Conservation (phyloP, 2,113 vertebrate genomes). For the Odontesthes bonariensis region DNA sequence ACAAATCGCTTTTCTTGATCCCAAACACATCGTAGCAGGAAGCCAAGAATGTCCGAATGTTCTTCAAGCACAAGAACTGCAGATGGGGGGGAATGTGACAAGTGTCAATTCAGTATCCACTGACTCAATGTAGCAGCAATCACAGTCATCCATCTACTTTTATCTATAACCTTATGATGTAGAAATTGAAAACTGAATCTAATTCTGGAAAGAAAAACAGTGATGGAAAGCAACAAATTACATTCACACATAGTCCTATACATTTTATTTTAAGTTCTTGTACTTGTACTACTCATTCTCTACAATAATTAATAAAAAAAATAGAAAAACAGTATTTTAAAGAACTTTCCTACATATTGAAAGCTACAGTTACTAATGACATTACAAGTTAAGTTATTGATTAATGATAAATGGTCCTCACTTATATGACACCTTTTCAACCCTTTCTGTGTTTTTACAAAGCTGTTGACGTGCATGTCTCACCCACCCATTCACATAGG, state of each 20-base stretch:
- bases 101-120: not conserved
- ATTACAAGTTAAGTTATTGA: too few relatives aligned
- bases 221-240: not conserved
- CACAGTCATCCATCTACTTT: not conserved
- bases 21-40: constrained; percentile 91
- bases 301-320: too few relatives aligned
- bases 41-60: constrained; percentile 92
- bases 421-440: too few relatives aligned
- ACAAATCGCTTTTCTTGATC: constrained; percentile 95
- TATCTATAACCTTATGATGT: not conserved
- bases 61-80: constrained; percentile 97
- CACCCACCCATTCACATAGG: too few relatives aligned
- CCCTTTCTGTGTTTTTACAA: too few relatives aligned
- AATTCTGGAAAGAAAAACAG: not conserved
- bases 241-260: not conserved
- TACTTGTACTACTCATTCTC: too few relatives aligned
- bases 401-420: too few relatives aligned
- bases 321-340: too few relatives aligned
- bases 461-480: too few relatives aligned
- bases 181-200: not conserved
- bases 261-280: too few relatives aligned
- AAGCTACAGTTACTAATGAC: too few relatives aligned
- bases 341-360: too few relatives aligned
- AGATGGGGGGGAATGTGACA: not conserved
- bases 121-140: not conserved